Base-by-base conservation (phyloP, 2,888 invertebrate species). In the Cephus nigrinus region DNA sequence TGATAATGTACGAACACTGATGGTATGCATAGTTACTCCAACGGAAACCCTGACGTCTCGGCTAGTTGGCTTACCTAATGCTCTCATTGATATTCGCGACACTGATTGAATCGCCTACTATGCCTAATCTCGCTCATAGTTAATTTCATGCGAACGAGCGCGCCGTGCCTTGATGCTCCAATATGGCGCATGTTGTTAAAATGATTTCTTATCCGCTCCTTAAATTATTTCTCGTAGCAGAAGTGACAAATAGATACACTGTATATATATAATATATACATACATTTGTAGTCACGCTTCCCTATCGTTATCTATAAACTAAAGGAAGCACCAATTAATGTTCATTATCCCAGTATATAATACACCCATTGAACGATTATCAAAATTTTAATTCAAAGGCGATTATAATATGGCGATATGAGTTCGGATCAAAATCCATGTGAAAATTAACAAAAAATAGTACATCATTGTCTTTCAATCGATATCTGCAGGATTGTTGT, bases 21-120 rank as follows among this genome's bases (percentile, higher is more conserved):
- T 23, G 74, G 23, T 74, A 78, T 78, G 31, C 33, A 23, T 71
- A 9, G 75, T 76, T 72, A 72, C 55, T 71, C 75, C 40, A 31
- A 74, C 86, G 86, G 85, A 85, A 81, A 82, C 80, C 35, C 36
- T 76, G 55, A 75, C 80, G 86, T 86, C 84, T 83, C 86, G 85
- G 85, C 80, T 83, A 85, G 84, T 86, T 87, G 82, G 78, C 80
- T 84, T 80, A 81, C 82, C 81, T 88, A 88, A 88, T 89, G 75
- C 74, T 82, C 85, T 85, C 87, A 84, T 88, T 88, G 84, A 87
- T 82, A 88, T 85, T 85, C 84, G 76, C 82, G 75, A 73, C 80
- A 83, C 80, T 79, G 84, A 88, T 87, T 81, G 85, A 84, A 82
- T 85, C 85, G 84, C 76, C 81, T 80, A 83, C 76, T 82, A 80